Base-by-base conservation (phyloP, 2,888 invertebrate species). In the Hydraecia micacea region DNA sequence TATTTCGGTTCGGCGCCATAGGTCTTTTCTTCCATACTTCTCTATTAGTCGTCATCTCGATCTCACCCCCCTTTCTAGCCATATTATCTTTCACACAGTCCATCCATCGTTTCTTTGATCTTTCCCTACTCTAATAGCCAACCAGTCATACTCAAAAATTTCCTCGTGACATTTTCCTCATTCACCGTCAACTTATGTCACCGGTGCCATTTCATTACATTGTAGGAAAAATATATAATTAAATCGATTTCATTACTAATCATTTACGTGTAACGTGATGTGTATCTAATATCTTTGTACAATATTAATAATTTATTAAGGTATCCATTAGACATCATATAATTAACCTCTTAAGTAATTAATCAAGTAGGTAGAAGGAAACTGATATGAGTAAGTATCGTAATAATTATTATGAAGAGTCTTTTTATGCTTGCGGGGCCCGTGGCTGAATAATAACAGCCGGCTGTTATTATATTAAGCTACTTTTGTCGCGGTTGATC, bases 271-370 rank as follows among this genome's bases (percentile, higher is more conserved):
- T 58, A 21, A 58, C 49, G 5, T 66, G 49, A 73, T 66, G 15
- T n/a, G 49, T 65, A 73, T 58, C 21, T 58, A 15, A 79, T 39
- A 49, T n/a, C 9, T 65, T 39, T 63, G 69, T n/a, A 69, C 65
- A 46, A 79, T 58, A 73, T 79, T 73, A 58, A 2, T 72, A 39
- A 73, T 66, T 79, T 66, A 72, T 79, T 72, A 55, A n/a, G 3
- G 21, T 28, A 39, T 58, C 58, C 73, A 79, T 72, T 79, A 73
- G 25, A 39, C 2, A 58, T 2, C 25, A 65, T 18, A 55, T 39
- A 66, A 73, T 58, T 79, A 49, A 49, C 58, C 7, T 32, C 28
- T 15, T 49, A 66, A 25, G 46, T 79, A 65, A 72, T 42, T 63
- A 70, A 58, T 32, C 9, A 68, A 39, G 28, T 8, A n/a, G 11